Conservation (phyloP, 2,888 invertebrate genomes). For the Diarsia mendica region DNA sequence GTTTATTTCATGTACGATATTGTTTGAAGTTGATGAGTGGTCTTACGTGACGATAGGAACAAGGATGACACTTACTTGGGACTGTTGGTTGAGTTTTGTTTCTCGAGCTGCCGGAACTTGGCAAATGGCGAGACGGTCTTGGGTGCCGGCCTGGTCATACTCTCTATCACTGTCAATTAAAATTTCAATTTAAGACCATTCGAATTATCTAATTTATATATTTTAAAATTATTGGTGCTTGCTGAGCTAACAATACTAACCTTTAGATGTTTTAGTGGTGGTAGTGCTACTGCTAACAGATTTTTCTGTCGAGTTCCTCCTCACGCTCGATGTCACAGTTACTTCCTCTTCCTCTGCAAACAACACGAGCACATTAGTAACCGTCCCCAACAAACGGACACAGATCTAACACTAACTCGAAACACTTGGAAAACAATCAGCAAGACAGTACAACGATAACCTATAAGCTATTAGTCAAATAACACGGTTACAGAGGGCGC, state of each 20-base stretch:
- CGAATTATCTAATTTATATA: background rate
- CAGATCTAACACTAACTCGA: conserved; percentile 72
- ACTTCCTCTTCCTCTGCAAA: conserved; percentile 87
- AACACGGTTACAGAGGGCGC: conserved; percentile 85
- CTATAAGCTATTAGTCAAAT: conserved; percentile 89
- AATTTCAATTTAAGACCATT: background rate
- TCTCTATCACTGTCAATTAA: conserved; percentile 88
- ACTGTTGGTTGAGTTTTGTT: conserved; percentile 94
- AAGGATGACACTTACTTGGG: conserved; percentile 92
- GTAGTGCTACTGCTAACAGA: conserved; percentile 90
- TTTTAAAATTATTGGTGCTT: background rate
- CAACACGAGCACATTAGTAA: conserved; percentile 43
- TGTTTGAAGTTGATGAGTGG: conserved; percentile 36
- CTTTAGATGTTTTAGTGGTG: conserved; percentile 91
- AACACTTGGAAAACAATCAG: conserved; percentile 83
- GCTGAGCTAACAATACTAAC: conserved; percentile 70
- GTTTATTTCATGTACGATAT: conserved; percentile 31
- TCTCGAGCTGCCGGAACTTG: conserved; percentile 97
- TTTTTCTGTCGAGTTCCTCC: conserved; percentile 89
- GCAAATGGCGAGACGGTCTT: conserved; percentile 96
- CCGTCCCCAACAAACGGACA: background rate
- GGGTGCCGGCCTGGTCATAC: conserved; percentile 86
- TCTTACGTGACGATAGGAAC: background rate
- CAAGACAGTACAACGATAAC: conserved; percentile 84
- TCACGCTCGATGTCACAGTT: conserved; percentile 87